These are phyloP conservation scores for Rallus limicola DNA, from an alignment of 2,113 vertebrate genomes.

Conservation along the genomic window DNA sequence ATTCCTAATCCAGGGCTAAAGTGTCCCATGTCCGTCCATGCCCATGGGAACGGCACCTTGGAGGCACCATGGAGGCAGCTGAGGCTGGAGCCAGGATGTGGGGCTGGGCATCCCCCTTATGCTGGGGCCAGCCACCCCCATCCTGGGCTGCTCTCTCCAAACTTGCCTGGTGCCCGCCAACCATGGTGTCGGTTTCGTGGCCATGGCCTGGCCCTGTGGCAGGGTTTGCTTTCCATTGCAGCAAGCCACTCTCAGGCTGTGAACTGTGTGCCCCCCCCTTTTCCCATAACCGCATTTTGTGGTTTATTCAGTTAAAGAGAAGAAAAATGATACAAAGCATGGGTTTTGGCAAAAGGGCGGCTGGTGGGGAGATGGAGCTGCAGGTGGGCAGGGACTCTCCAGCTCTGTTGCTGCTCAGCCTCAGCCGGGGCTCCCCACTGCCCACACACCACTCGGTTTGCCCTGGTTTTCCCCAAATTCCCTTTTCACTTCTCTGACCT, in stretches of 20 bases:
- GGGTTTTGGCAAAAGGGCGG: neutral
- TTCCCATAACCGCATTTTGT: neutral
- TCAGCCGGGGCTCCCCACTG: neutral
- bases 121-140: rapidly evolving
- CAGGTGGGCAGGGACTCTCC: neutral
- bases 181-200: rapidly evolving
- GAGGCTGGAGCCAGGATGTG: neutral
- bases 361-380: rapidly evolving
- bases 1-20: conserved; percentile 33
- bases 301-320: neutral
- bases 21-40: neutral
- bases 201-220: neutral
- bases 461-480: neutral
- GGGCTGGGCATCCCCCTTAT: neutral
- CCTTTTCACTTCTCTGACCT: neutral
- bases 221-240: neutral
- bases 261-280: rapidly evolving
- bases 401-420: rapidly evolving
- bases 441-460: neutral
- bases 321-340: neutral
- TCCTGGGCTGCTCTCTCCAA: neutral
- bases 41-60: conserved; percentile 23
- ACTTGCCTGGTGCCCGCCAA: neutral
- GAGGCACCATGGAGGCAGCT: neutral
- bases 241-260: neutral